Evolutionary conservation across 2,888 invertebrate genomes (phyloP), one percentile per base, ranked within the genome.

Genomic region (Lottia gigantea): DNA sequence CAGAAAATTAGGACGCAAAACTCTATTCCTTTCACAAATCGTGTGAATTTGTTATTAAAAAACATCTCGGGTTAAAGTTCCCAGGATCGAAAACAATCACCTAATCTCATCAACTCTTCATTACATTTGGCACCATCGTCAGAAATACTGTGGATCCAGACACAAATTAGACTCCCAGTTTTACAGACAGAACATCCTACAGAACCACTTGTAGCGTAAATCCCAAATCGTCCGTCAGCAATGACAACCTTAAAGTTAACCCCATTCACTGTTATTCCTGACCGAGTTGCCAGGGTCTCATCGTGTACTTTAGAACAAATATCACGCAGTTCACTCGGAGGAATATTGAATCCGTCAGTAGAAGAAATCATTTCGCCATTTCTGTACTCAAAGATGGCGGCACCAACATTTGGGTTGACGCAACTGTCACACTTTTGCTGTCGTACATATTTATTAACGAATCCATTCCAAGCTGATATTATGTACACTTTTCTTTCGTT

Each of bases 31-130:
- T n/a, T n/a, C n/a, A n/a, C n/a, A n/a, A n/a, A n/a, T n/a, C 31
- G 6, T 31, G 31, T 4, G 31, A 31, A 31, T n/a, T n/a, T n/a
- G n/a, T n/a, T n/a, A 31, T 31, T 31, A 31, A 40, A 40, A 40
- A 8, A 8, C 7, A 40, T 40, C 8, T 40, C 7, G 11, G 40
- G 40, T 55, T 23, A 55, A 23, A 55, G 23, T 12, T 23, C 55
- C 55, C 55, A 55, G 11, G 55, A 55, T 55, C 55, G 19, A 55
- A 75, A 71, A 67, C 78, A 83, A 72, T 84, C 84, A 1, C 84
- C 83, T 8, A 83, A 74, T 64, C 78, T 78, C 84, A 84, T 84
- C 26, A 84, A 78, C 62, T 83, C 78, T 66, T 81, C 80, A 71
- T 84, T 84, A 66, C 82, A 83, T 19, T 55, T 55, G 55, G 23